Conservation (phyloP, 92 coral and sea anemone species). For the Siderastrea radians region DNA sequence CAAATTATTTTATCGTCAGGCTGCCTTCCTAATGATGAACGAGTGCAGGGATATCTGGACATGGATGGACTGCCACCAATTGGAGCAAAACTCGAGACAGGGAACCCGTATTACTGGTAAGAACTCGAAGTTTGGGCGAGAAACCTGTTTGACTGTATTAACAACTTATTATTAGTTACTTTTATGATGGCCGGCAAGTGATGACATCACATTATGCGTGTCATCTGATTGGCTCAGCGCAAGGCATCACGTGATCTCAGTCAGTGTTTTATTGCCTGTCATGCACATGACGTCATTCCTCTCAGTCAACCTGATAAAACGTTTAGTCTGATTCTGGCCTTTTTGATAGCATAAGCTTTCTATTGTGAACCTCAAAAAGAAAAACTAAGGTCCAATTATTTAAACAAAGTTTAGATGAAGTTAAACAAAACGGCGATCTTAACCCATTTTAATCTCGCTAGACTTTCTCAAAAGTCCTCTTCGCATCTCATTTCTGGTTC, state of each 20-base stretch:
- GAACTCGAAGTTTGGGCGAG: not conserved
- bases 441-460: no score
- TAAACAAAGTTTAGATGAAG: no score
- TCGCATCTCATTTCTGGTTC: no score
- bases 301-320: constrained; percentile 56
- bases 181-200: constrained; percentile 41
- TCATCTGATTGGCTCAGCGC: constrained; percentile 73
- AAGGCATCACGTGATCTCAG: constrained; percentile 35
- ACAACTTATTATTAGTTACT: not conserved
- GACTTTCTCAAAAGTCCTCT: no score
- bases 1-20: constrained; percentile 47
- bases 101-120: constrained; percentile 92
- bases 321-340: constrained; percentile 50
- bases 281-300: constrained; percentile 24
- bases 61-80: constrained; percentile 93
- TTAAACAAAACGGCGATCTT: no score
- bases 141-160: constrained; percentile 67
- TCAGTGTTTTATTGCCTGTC: constrained; percentile 73
- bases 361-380: not conserved
- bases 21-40: constrained; percentile 79
- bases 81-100: constrained; percentile 88
- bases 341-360: not conserved
- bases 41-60: constrained; percentile 84
- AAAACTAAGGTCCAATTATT: no score
- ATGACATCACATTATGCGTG: constrained; percentile 80